Evolutionary conservation across 2,113 vertebrate genomes (phyloP), one percentile per base, ranked within the genome.

Genomic region (Pelobates fuscus): DNA sequence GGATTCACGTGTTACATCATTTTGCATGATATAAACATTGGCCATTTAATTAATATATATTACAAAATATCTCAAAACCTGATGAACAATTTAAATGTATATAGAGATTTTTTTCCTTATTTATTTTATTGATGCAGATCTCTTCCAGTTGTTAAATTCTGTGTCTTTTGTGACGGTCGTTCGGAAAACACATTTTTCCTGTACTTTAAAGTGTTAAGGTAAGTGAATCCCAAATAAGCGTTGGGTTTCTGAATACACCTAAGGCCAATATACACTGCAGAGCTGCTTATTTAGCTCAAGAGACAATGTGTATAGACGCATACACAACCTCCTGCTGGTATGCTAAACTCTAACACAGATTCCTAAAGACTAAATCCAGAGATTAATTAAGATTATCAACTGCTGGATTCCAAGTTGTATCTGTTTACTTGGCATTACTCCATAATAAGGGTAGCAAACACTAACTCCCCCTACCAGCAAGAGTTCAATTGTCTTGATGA

Each of bases 341-440:
- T 3, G 58, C 82, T 77, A 63, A 82, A 80, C 68, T 72, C 54
- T 77, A 81, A 74, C 61, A 81, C 77, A 85, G 84, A 77, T 82
- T n/a, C 68, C 80, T 77, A 76, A 81, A 81, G 60, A 77, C 72
- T 29, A 73, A 89, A 49, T 84, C 63, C 81, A 78, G 70, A 86
- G 84, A 88, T 91, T 88, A 86, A 89, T 91, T 89, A 81, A 83
- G 85, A 90, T 88, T 87, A 90, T 86, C 87, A 88, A 81, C 78
- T 84, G 78, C 25, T 55, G 59, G 61, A 25, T 80, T 74, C 70
- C 68, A 73, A 64, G 63, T 78, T 37, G 46, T 81, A 83, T 74
- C 78, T 82, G 76, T 86, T 90, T 88, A 79, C 81, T 54, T 65
- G 49, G 27, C 68, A 61, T 77, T 78, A 60, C 30, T 85, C n/a